phyloP scores from a whole-genome alignment of 37 sponge, comb jelly and placozoan genomes.

The Sycon ciliatum region DNA sequence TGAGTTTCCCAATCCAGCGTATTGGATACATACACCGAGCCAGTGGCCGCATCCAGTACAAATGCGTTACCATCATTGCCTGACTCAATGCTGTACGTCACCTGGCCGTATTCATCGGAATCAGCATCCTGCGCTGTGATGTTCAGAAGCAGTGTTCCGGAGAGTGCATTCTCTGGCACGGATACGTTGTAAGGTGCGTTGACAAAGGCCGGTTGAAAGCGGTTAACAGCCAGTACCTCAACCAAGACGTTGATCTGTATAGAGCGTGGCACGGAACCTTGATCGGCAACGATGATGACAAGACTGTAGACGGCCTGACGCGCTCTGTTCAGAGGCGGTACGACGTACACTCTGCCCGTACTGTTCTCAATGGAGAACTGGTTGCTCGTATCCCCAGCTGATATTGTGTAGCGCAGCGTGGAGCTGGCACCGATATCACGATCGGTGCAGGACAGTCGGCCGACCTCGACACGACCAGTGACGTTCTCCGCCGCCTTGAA shows the following conservation, averaged over 20 bases:
- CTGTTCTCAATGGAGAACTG: too few relatives aligned
- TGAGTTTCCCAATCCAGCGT: neutral
- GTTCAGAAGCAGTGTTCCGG: neutral
- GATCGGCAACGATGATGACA: too few relatives aligned
- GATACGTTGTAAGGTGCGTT: neutral
- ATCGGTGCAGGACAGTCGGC: neutral
- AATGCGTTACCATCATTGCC: neutral
- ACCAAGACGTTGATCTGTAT: too few relatives aligned
- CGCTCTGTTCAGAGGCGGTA: too few relatives aligned
- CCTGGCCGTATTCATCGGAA: neutral
- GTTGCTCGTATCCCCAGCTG: too few relatives aligned
- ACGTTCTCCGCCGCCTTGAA: neutral
- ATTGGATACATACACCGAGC: neutral
- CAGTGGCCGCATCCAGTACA: neutral
- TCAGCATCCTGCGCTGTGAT: neutral
- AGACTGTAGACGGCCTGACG: too few relatives aligned
- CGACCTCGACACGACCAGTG: neutral
- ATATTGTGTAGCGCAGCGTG: neutral
- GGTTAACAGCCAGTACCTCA: too few relatives aligned
- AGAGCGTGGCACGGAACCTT: too few relatives aligned
- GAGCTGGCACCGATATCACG: neutral
- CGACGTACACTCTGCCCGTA: too few relatives aligned
- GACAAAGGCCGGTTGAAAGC: neutral
- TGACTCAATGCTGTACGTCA: neutral
- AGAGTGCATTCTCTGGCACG: neutral